phyloP scores from a whole-genome alignment of 2,113 vertebrate genomes.

The Gobio gobio region DNA sequence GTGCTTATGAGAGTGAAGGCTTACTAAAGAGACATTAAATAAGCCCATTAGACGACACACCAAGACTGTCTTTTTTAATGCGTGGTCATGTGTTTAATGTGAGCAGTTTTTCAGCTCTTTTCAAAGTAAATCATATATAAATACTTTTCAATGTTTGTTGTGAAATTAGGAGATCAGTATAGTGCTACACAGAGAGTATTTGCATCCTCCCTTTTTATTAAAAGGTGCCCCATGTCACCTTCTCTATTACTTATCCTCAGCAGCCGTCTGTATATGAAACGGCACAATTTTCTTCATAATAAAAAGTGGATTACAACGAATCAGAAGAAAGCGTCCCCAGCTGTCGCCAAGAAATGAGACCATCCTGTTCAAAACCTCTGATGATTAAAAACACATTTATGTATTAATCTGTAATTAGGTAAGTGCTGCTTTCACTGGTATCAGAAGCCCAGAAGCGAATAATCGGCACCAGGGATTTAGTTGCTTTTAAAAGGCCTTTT shows the following conservation, averaged over 20 bases:
- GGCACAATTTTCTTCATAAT: conserved; percentile 95
- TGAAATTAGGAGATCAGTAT: conserved; percentile 34
- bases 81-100: conserved; percentile 7
- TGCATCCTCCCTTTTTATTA: conserved; percentile 43
- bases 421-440: conserved; percentile 45
- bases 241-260: conserved; percentile 77
- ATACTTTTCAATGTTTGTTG: conserved; percentile 39
- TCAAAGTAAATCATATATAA: conserved; percentile 20
- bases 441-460: background rate
- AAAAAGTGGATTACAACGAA: conserved; percentile 99
- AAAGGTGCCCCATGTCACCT: conserved; percentile 73
- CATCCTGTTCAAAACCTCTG: conserved; percentile 81
- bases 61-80: conserved; percentile 6
- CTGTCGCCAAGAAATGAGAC: conserved; percentile 96
- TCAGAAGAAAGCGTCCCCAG: conserved; percentile 93
- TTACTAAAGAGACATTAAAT: conserved; percentile 37
- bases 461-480: conserved; percentile 16
- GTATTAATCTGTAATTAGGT: conserved; percentile 81
- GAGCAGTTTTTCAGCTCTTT: conserved; percentile 16
- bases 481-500: conserved; percentile 11
- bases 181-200: conserved; percentile 56
- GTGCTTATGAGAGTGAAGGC: conserved; percentile 44
- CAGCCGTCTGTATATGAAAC: conserved; percentile 86
- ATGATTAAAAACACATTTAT: conserved; percentile 88
- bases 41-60: background rate